phyloP scores from a whole-genome alignment of 2,888 invertebrate genomes.

The Lathronympha strigana region DNA sequence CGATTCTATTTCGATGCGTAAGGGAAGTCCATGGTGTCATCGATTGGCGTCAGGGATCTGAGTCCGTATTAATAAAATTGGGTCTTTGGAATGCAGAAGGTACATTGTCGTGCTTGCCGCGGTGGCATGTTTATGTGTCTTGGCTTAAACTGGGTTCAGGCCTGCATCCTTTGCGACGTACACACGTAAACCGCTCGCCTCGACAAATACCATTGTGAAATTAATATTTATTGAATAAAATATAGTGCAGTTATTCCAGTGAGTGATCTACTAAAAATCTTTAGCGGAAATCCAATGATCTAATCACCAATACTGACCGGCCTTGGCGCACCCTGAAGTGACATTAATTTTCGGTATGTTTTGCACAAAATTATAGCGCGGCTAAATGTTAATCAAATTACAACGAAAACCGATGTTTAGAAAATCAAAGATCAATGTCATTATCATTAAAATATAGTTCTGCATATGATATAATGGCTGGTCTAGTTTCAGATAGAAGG shows the following conservation, averaged over 20 bases:
- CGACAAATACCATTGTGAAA: constrained; percentile 44
- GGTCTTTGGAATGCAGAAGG: constrained; percentile 57
- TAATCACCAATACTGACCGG: constrained; percentile 67
- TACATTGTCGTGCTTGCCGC: constrained; percentile 64
- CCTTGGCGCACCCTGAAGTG: constrained; percentile 76
- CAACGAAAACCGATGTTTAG: constrained; percentile 65
- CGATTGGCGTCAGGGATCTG: constrained; percentile 37
- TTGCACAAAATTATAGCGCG: constrained; percentile 71
- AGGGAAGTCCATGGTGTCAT: constrained; percentile 38
- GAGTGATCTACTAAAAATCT: constrained; percentile 52
- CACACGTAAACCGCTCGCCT: constrained; percentile 71
- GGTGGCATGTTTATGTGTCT: constrained; percentile 60
- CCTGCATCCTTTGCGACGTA: constrained; percentile 66
- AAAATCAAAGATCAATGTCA: constrained; percentile 65
- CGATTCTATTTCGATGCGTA: constrained; percentile 24
- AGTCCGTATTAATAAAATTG: constrained; percentile 47
- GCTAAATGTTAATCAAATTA: constrained; percentile 79
- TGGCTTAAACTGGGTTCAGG: constrained; percentile 64
- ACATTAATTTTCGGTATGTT: constrained; percentile 75
- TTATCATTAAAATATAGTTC: constrained; percentile 61
- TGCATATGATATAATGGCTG: constrained; percentile 63
- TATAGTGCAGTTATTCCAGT: constrained; percentile 22
- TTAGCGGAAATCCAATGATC: constrained; percentile 59
- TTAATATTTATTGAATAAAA: constrained; percentile 14
- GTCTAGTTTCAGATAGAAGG: constrained; percentile 75